phyloP scores from a whole-genome alignment of 2,797 vertebrate genomes.

The Neostethus bicornis region DNA sequence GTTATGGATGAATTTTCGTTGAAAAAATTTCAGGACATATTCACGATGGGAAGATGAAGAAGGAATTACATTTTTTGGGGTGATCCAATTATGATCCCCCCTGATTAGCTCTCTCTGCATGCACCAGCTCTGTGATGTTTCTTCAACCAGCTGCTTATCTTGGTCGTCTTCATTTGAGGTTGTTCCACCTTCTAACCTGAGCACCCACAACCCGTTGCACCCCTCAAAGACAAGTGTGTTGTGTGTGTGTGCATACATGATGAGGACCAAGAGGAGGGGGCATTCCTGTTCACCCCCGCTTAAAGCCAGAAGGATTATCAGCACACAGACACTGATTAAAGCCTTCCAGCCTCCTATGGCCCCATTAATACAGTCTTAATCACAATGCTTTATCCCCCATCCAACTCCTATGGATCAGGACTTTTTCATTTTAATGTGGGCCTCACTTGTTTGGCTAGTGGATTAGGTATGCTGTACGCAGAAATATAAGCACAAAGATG shows the following conservation, averaged over 20 bases:
- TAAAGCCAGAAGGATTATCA: conserved; percentile 82
- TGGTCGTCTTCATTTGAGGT: conserved; percentile 59
- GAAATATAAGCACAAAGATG: conserved; percentile 44
- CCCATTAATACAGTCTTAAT: conserved; percentile 87
- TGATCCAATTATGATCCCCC: conserved; percentile 40
- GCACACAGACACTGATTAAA: conserved; percentile 86
- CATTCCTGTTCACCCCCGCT: conserved; percentile 75
- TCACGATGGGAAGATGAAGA: too few species aligned
- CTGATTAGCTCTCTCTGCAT: conserved; percentile 43
- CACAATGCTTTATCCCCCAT: conserved; percentile 84
- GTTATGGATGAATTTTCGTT: too few species aligned
- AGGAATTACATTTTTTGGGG: too few species aligned
- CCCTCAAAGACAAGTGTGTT: conserved; percentile 37
- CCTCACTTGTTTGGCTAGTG: conserved; percentile 78
- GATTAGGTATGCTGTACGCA: conserved; percentile 73
- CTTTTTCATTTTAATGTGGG: conserved; percentile 81
- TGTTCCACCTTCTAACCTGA: conserved; percentile 65
- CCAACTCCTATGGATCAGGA: conserved; percentile 79
- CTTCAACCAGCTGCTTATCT: conserved; percentile 68
- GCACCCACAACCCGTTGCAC: conserved; percentile 37
- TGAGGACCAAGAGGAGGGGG: conserved; percentile 60
- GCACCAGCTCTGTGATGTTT: conserved; percentile 49
- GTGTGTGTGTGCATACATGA: conserved; percentile 29
- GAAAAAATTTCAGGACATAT: too few species aligned
- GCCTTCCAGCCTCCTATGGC: conserved; percentile 84